These are phyloP conservation scores for Hypercompe scribonia DNA, from an alignment of 2,888 invertebrate genomes.

Conservation along the genomic window DNA sequence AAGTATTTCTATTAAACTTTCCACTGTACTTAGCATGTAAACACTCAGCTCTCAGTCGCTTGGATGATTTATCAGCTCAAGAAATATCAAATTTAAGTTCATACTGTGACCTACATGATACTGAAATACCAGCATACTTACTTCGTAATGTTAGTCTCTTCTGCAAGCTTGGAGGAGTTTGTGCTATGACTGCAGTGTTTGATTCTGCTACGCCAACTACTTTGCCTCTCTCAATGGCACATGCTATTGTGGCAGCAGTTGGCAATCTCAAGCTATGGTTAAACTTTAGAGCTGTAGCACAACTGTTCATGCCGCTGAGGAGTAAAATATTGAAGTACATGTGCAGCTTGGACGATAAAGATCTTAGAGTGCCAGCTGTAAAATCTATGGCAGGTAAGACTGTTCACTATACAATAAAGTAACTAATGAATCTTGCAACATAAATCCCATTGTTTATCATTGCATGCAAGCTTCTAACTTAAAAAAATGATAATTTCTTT, in stretches of 20 bases:
- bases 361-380: constrained; percentile 94
- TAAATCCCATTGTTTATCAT: background rate
- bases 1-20: constrained; percentile 95
- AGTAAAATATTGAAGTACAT: constrained; percentile 96
- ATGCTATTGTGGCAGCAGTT: constrained; percentile 96
- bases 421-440: background rate
- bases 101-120: constrained; percentile 97
- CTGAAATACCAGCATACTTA: constrained; percentile 96
- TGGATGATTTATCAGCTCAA: constrained; percentile 94
- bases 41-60: constrained; percentile 92
- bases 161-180: constrained; percentile 96
- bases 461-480: too few relatives aligned
- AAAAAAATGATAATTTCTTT: too few relatives aligned
- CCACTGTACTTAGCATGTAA: constrained; percentile 95
- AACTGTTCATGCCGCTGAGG: constrained; percentile 94
- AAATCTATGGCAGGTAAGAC: constrained; percentile 95
- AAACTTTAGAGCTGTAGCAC: constrained; percentile 95
- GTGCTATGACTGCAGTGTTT: constrained; percentile 95
- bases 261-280: constrained; percentile 97
- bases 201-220: constrained; percentile 90
- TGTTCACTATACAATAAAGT: background rate
- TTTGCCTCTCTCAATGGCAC: constrained; percentile 95
- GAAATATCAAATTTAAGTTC: constrained; percentile 93
- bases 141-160: constrained; percentile 97
- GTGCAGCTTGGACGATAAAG: constrained; percentile 97